These are phyloP conservation scores for Drosophila kuntzei DNA, from an alignment of 2,888 invertebrate species.

Conservation along the genomic window DNA sequence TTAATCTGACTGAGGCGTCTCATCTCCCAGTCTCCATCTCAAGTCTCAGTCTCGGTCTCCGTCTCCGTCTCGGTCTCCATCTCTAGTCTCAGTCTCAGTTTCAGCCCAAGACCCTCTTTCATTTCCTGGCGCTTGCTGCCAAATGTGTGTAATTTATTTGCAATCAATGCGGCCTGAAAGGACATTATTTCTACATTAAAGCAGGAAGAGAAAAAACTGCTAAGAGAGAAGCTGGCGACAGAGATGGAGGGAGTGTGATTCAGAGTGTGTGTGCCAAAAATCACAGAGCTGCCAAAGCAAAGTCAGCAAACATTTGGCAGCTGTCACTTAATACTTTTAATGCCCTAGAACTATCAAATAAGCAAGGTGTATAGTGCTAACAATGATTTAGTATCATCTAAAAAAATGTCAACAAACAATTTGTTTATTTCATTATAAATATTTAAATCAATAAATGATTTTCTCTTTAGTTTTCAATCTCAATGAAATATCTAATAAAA, in stretches of 20 bases:
- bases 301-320: conserved; percentile 69
- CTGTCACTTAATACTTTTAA: conserved; percentile 66
- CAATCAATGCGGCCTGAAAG: conserved; percentile 77
- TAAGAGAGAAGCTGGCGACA: not conserved
- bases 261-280: conserved; percentile 29
- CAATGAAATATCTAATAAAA: too few species aligned
- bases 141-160: conserved; percentile 78
- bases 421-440: too few species aligned
- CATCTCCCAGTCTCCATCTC: not conserved
- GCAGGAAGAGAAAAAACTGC: conserved; percentile 15
- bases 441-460: too few species aligned
- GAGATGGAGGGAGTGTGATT: not conserved
- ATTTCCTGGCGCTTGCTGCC: conserved; percentile 28
- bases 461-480: too few species aligned
- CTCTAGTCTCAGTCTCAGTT: conserved; percentile 7
- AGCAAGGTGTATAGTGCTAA: conserved; percentile 1
- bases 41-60: conserved; percentile 3
- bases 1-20: conserved; percentile 62
- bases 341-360: conserved; percentile 24
- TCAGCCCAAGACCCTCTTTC: conserved; percentile 7
- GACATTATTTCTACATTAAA: conserved; percentile 79
- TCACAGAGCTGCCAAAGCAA: conserved; percentile 50
- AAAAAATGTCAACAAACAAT: too few species aligned
- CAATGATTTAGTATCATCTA: not conserved
- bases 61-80: not conserved